phyloP scores from a whole-genome alignment of 2,888 invertebrate species.

The Coelinius sp. region DNA sequence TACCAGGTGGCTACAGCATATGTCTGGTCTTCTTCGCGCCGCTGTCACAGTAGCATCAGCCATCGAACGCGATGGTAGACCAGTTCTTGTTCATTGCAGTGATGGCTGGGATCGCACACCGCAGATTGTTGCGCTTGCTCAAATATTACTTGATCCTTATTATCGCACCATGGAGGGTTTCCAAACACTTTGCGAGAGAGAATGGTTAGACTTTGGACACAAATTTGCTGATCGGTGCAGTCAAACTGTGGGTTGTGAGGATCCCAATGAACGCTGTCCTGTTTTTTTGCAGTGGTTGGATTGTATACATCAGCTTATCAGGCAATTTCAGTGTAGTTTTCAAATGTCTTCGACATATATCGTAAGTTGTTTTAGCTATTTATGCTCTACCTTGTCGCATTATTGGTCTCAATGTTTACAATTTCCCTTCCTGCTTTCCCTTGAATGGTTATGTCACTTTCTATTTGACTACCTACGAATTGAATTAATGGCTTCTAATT shows the following conservation, averaged over 20 bases:
- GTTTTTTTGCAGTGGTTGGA: slow-evolving; percentile 99
- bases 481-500: slow-evolving; percentile 13
- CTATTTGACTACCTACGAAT: neutral
- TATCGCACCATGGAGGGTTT: slow-evolving; percentile 97
- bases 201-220: slow-evolving; percentile 98
- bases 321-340: slow-evolving; percentile 93
- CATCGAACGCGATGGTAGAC: slow-evolving; percentile 85
- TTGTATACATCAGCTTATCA: slow-evolving; percentile 91
- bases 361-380: slow-evolving; percentile 74
- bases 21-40: slow-evolving; percentile 87
- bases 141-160: slow-evolving; percentile 92
- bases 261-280: slow-evolving; percentile 96
- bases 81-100: slow-evolving; percentile 97
- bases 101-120: slow-evolving; percentile 99
- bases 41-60: slow-evolving; percentile 86
- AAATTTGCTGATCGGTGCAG: slow-evolving; percentile 97
- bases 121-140: slow-evolving; percentile 94
- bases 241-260: slow-evolving; percentile 84
- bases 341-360: slow-evolving; percentile 95
- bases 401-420: no score
- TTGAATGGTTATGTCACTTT: no score
- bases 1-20: slow-evolving; percentile 92
- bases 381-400: neutral
- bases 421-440: no score
- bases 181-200: slow-evolving; percentile 91